Evolutionary conservation across 1,140 invertebrate species (phyloP).

Genomic region (Oncopodura yosiiana): DNA sequence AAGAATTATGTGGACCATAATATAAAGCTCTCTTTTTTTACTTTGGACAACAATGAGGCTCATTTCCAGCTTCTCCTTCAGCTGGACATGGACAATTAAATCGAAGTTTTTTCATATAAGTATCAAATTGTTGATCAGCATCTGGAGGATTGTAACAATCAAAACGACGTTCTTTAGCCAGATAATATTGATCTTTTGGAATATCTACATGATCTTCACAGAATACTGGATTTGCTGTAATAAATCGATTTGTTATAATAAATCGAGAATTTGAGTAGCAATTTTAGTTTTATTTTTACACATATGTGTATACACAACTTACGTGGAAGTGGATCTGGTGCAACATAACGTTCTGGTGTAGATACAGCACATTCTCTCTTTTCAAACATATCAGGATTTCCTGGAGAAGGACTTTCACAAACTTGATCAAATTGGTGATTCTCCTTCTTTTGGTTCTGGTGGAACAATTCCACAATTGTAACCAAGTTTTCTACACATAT

Average conservation of each 20-base stretch:
- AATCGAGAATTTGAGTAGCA: not conserved
- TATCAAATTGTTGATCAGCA: constrained; percentile 14
- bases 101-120: constrained; percentile 15
- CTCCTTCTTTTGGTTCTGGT: constrained; percentile 6
- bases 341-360: constrained; percentile 22
- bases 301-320: not conserved
- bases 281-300: not conserved
- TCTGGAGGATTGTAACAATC: constrained; percentile 30
- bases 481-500: constrained; percentile 22
- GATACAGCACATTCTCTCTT: constrained; percentile 25
- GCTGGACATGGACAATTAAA: constrained; percentile 32
- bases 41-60: not conserved
- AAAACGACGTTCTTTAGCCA: constrained; percentile 24
- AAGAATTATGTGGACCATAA: not conserved
- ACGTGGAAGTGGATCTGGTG: too few relatives aligned
- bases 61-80: not conserved
- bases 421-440: constrained; percentile 22
- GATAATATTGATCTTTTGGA: constrained; percentile 22
- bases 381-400: constrained; percentile 34
- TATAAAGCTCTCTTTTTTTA: too few relatives aligned
- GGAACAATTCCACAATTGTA: constrained; percentile 25
- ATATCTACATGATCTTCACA: constrained; percentile 21
- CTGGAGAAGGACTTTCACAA: constrained; percentile 31
- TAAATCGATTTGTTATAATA: too few relatives aligned
- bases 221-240: constrained; percentile 21